phyloP scores from a whole-genome alignment of 2,113 vertebrate genomes.

The Forbesichthys papilliferus region DNA sequence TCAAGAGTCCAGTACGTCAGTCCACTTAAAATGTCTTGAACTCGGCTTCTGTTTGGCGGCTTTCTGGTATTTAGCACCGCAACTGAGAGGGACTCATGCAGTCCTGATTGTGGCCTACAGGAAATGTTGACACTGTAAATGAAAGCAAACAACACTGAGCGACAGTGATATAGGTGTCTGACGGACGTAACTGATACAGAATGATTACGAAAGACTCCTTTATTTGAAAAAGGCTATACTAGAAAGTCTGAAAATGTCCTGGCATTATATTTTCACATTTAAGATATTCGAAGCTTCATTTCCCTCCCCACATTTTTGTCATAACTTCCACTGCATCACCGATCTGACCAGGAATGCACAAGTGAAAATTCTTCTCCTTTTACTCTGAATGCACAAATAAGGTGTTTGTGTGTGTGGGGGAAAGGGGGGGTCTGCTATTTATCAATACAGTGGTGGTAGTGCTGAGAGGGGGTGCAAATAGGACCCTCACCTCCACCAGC shows the following conservation, averaged over 20 bases:
- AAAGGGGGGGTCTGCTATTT: neutral
- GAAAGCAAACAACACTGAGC: conserved; percentile 58
- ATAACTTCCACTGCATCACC: conserved; percentile 24
- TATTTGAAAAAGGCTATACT: conserved; percentile 11
- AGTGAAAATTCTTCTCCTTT: conserved; percentile 6
- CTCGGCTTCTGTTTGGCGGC: conserved; percentile 53
- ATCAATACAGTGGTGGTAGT: no score
- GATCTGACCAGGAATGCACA: conserved; percentile 7
- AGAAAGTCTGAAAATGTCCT: neutral
- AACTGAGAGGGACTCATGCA: conserved; percentile 41
- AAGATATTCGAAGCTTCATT: neutral
- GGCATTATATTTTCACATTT: neutral
- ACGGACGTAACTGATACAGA: conserved; percentile 7
- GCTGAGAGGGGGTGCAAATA: no score
- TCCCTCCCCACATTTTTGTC: neutral
- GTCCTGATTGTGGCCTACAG: conserved; percentile 22
- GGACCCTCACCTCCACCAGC: conserved; percentile 1
- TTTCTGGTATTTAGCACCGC: conserved; percentile 33
- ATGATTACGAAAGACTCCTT: conserved; percentile 2
- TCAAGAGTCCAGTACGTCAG: conserved; percentile 60
- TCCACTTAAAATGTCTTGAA: conserved; percentile 47
- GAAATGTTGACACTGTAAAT: conserved; percentile 44
- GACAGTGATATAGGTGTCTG: no score
- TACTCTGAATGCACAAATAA: conserved; percentile 20
- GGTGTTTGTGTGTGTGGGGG: neutral